Base-by-base conservation (phyloP, 2,113 vertebrate species). In the Alouatta palliata region DNA sequence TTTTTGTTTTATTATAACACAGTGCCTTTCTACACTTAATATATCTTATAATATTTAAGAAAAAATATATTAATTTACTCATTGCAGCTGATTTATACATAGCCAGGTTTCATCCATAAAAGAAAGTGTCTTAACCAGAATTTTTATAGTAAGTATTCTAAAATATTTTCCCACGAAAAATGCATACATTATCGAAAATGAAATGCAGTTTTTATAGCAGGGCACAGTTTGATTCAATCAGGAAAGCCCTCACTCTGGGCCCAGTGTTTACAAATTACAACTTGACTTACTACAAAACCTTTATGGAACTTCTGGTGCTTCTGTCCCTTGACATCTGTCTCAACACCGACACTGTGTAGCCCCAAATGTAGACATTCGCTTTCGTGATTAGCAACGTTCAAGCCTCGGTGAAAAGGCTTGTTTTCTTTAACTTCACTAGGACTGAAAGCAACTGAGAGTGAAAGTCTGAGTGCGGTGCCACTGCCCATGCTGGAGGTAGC, bases 1-100 rank as follows among this genome's bases (percentile, higher is more conserved):
- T 30, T 68, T 68, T 58, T 83, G 68, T 88, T 86, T 37, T 40
- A 30, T 58, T 43, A 52, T 0, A 21, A 14, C 0, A 9, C 19
- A 61, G 37, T 49, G 4, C 0, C 27, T 43, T 30, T 47, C 21
- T 47, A 52, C 0, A 20, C 0, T 7, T 49, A 6, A 68, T 56
- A 9, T 37, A 43, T 47, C 43, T 79, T n/a, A 54, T 73, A 73
- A 32, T 45, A 87, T 45, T 47, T 56, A 68, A 77, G 37, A 68
- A 87, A 35, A 87, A 52, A 4, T 40, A 90, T 14, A 68, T 68
- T n/a, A 19, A 84, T 71, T 8, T 84, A 17, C 1, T 76, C 32
- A 90, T 43, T 58, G 40, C 66, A 47, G 43, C 11, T 75, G 32
- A 40, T 73, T 90, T 81, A 35, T 77, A 16, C 76, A 16, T 17